Evolutionary conservation across 2,888 invertebrate genomes (phyloP).

Genomic region (Alviniconcha strummeri): DNA sequence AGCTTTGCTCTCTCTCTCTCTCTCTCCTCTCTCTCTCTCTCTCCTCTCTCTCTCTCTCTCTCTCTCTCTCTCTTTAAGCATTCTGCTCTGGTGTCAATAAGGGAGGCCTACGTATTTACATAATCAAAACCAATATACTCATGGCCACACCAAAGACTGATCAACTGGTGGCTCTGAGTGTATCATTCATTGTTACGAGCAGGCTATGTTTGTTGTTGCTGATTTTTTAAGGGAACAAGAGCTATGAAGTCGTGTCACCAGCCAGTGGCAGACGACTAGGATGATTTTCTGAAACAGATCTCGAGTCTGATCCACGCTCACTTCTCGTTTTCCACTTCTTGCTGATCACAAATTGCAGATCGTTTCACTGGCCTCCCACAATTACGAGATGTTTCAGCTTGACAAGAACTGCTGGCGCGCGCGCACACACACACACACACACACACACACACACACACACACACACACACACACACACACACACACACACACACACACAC

Average conservation of each 20-base stretch:
- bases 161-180: neutral
- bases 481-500: too few species aligned
- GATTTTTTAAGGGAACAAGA: neutral
- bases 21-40: neutral
- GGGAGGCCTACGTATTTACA: too few species aligned
- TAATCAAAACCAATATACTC: too few species aligned
- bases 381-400: too few species aligned
- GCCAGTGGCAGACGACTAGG: too few species aligned
- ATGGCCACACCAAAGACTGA: neutral
- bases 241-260: too few species aligned
- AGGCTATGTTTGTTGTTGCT: neutral
- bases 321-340: too few species aligned
- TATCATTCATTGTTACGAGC: neutral
- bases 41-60: neutral
- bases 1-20: slow-evolving; percentile 7
- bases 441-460: neutral
- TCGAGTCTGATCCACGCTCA: too few species aligned
- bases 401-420: neutral
- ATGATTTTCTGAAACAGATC: too few species aligned
- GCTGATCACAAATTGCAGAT: too few species aligned
- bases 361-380: too few species aligned
- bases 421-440: slow-evolving; percentile 6
- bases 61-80: neutral
- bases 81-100: neutral
- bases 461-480: too few species aligned